phyloP scores from a whole-genome alignment of 2,113 vertebrate species.

The Isichthys henryi region DNA sequence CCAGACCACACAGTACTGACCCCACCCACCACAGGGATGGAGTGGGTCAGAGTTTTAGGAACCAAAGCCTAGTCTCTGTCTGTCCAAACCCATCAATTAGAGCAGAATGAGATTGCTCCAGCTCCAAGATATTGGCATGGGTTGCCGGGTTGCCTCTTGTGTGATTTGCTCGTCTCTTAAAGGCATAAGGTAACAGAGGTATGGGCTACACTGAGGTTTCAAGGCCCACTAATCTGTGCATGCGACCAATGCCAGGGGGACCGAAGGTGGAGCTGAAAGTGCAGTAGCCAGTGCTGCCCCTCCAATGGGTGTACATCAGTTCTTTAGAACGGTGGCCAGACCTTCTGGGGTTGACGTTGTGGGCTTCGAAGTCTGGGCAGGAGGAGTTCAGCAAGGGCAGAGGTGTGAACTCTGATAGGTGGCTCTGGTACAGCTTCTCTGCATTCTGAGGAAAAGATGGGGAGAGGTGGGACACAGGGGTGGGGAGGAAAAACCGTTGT shows the following conservation, averaged over 20 bases:
- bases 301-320: slow-evolving; percentile 67
- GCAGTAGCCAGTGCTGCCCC: slow-evolving; percentile 54
- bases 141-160: not conserved
- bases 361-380: slow-evolving; percentile 56
- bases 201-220: slow-evolving; percentile 69
- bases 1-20: not conserved
- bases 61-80: not conserved
- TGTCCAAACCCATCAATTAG: not conserved
- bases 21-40: not conserved
- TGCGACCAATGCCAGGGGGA: slow-evolving; percentile 39
- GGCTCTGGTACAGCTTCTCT: slow-evolving; percentile 60
- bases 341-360: slow-evolving; percentile 58
- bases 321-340: slow-evolving; percentile 66
- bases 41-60: not conserved
- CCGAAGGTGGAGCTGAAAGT: slow-evolving; percentile 66
- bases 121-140: not conserved
- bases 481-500: not conserved
- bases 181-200: slow-evolving; percentile 6
- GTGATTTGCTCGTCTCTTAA: not conserved
- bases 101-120: not conserved
- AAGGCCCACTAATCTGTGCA: slow-evolving; percentile 54
- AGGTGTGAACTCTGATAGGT: slow-evolving; percentile 71
- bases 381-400: slow-evolving; percentile 65
- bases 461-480: slow-evolving; percentile 12
- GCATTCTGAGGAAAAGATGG: slow-evolving; percentile 58